Conservation (phyloP, 2,888 invertebrate genomes). For the Cephus nigrinus region DNA sequence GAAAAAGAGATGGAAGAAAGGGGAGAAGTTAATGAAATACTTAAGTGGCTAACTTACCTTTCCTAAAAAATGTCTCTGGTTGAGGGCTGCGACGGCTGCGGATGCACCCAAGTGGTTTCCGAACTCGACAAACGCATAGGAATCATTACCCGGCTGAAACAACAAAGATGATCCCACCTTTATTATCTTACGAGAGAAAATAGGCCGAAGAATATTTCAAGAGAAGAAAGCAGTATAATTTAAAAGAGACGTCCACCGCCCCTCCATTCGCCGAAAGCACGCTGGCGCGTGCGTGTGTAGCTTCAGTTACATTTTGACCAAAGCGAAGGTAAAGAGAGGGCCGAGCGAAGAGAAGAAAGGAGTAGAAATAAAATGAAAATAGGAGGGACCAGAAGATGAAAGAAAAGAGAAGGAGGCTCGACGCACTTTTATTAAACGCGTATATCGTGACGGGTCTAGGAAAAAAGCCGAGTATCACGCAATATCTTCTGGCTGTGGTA, state of each 20-base stretch:
- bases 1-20: no score
- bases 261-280: no score
- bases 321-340: background rate
- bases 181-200: no score
- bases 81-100: conserved; percentile 73
- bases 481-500: background rate
- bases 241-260: no score
- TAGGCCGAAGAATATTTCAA: no score
- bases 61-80: conserved; percentile 71
- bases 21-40: conserved; percentile 22
- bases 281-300: background rate
- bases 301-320: conserved; percentile 1
- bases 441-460: conserved; percentile 3
- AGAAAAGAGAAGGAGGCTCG: background rate
- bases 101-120: conserved; percentile 71
- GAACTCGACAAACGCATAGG: conserved; percentile 75
- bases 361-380: background rate
- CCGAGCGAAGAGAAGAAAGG: background rate
- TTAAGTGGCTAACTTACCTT: conserved; percentile 65
- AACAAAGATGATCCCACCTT: conserved; percentile 7
- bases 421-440: conserved; percentile 6
- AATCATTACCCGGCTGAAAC: conserved; percentile 71
- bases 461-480: conserved; percentile 3
- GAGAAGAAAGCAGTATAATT: no score
- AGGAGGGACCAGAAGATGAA: background rate